Evolutionary conservation across 2,888 invertebrate species (phyloP).

Genomic region (Phyllotreta cruciferae): DNA sequence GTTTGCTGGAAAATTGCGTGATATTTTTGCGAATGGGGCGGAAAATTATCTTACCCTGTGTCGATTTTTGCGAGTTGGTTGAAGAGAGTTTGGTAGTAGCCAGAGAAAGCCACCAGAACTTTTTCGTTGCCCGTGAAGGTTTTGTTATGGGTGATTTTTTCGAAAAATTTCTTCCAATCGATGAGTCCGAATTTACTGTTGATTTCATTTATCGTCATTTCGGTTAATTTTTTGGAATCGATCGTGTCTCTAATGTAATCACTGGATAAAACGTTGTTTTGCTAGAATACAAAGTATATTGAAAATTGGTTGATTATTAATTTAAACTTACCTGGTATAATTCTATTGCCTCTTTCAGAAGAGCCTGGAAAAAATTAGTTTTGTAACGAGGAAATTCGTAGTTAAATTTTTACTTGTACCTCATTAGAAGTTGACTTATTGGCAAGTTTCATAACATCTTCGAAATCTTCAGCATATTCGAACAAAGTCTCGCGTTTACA

Average conservation of each 20-base stretch:
- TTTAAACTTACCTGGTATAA: conserved; percentile 15
- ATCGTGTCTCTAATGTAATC: conserved; percentile 1
- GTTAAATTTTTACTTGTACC: conserved; percentile 6
- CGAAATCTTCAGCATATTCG: conserved; percentile 18
- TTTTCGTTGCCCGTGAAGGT: conserved; percentile 24
- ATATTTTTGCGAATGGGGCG: neutral
- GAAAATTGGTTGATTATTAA: neutral
- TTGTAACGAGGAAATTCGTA: neutral
- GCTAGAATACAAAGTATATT: neutral
- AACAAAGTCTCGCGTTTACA: conserved; percentile 12
- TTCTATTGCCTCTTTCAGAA: conserved; percentile 14
- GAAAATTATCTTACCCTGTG: conserved; percentile 8
- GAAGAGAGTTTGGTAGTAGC: conserved; percentile 13
- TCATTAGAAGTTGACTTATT: conserved; percentile 12
- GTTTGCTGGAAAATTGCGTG: conserved; percentile 24
- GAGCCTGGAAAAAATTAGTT: conserved; percentile 13
- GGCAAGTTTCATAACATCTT: conserved; percentile 18
- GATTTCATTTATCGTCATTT: conserved; percentile 16
- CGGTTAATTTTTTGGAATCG: conserved; percentile 4
- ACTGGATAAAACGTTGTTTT: conserved; percentile 7
- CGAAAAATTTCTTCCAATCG: conserved; percentile 26
- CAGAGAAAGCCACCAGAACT: conserved; percentile 16
- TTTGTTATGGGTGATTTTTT: conserved; percentile 14
- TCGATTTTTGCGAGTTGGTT: conserved; percentile 10
- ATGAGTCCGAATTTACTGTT: conserved; percentile 19